A percentile compares a stretch with the other conserved stretches of the same genome.
phyloP scores from a whole-genome alignment of 2,797 vertebrate species.

The Hydrophis major region DNA sequence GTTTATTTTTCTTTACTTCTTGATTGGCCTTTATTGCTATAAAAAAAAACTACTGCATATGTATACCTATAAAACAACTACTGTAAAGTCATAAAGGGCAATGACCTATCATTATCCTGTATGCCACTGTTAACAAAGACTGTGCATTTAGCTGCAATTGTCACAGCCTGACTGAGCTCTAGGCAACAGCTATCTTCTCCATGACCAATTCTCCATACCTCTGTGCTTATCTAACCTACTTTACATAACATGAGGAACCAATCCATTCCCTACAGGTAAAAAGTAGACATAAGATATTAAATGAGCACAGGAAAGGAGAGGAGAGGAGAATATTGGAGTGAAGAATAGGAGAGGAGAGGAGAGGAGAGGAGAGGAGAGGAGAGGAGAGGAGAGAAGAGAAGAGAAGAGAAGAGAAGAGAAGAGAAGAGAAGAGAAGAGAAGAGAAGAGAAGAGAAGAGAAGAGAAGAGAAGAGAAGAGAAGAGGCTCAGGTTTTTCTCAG shows the following conservation, averaged over 20 bases:
- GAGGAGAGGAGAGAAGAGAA: too few species aligned
- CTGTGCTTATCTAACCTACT: slow-evolving; percentile 25
- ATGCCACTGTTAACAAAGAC: slow-evolving; percentile 66
- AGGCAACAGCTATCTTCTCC: slow-evolving; percentile 52
- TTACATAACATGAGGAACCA: slow-evolving; percentile 47
- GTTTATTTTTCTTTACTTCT: slow-evolving; percentile 60
- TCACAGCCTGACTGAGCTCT: slow-evolving; percentile 34
- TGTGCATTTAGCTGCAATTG: slow-evolving; percentile 57
- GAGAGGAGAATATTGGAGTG: too few species aligned
- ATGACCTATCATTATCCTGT: slow-evolving; percentile 60
- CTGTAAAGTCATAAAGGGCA: slow-evolving; percentile 61
- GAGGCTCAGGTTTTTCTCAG: neutral
- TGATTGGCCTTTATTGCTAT: slow-evolving; percentile 53
- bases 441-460: too few species aligned
- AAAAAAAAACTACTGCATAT: slow-evolving; percentile 55
- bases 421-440: neutral
- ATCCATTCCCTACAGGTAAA: neutral
- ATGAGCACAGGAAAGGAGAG: neutral
- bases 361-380: too few species aligned
- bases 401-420: too few species aligned
- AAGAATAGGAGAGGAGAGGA: too few species aligned
- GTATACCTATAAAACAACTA: slow-evolving; percentile 63
- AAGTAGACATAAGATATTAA: neutral
- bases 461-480: neutral
- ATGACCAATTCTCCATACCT: slow-evolving; percentile 16